Conservation (phyloP, 2,888 invertebrate species). For the Caenorhabditis panamensis region DNA sequence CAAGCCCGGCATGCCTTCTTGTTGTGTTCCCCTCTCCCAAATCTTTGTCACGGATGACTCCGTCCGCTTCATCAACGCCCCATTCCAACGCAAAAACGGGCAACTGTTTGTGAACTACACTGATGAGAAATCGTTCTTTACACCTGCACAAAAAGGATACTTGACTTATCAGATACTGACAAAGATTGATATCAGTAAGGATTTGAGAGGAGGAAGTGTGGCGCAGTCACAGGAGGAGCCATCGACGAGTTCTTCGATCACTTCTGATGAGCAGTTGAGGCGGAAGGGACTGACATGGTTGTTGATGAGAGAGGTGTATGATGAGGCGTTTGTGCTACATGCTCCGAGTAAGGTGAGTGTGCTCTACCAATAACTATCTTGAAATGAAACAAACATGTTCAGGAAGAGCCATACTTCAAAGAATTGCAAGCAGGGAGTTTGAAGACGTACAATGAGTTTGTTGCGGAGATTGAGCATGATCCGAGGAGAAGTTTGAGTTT, state of each 20-base stretch:
- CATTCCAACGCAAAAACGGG: conserved; percentile 69
- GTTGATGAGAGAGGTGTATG: conserved; percentile 81
- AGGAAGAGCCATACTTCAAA: conserved; percentile 71
- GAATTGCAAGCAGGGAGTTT: conserved; percentile 63
- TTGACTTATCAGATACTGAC: conserved; percentile 70
- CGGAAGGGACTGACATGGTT: conserved; percentile 82
- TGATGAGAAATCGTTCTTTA: conserved; percentile 68
- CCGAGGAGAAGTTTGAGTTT: conserved; percentile 50
- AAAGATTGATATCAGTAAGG: conserved; percentile 66
- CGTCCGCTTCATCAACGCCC: conserved; percentile 64
- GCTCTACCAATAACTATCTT: too few species aligned
- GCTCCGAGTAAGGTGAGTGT: conserved; percentile 77
- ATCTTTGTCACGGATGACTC: conserved; percentile 68
- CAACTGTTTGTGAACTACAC: conserved; percentile 64
- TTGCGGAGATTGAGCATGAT: conserved; percentile 63
- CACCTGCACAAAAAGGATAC: conserved; percentile 62
- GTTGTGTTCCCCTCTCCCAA: conserved; percentile 63
- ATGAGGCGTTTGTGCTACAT: conserved; percentile 82
- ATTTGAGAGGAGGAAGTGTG: conserved; percentile 18
- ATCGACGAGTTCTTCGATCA: conserved; percentile 10
- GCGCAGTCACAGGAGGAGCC: conserved; percentile 21
- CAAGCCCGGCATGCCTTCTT: conserved; percentile 57
- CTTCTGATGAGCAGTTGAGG: conserved; percentile 60
- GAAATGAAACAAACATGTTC: too few species aligned
- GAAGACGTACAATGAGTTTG: conserved; percentile 53